Conservation (phyloP, 2,113 vertebrate species). For the Xiphophorus maculatus region DNA sequence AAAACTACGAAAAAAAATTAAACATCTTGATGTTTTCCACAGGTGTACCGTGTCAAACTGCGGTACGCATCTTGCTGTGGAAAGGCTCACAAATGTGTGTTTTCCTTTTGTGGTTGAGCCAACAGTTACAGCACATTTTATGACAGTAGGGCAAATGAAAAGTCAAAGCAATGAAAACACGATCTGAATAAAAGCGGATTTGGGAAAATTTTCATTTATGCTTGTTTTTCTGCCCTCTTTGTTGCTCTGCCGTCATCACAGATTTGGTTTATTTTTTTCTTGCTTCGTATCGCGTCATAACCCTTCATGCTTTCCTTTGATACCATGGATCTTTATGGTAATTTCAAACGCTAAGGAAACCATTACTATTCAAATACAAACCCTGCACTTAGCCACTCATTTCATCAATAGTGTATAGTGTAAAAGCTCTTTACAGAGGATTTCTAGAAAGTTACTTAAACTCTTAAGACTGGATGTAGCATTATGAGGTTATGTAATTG, state of each 20-base stretch:
- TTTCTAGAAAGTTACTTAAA: background rate
- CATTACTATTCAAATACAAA: background rate
- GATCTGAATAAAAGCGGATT: conserved; percentile 42
- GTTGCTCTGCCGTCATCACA: conserved; percentile 1
- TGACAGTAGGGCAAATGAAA: conserved; percentile 39
- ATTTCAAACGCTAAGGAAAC: background rate
- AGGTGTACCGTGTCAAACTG: conserved; percentile 49
- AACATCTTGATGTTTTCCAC: conserved; percentile 41
- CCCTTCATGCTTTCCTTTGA: background rate
- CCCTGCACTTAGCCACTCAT: background rate
- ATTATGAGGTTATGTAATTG: background rate
- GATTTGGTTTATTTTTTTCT: background rate
- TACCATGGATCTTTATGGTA: background rate
- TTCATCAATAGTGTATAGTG: background rate
- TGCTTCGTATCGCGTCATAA: background rate
- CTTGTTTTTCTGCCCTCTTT: conserved; percentile 22
- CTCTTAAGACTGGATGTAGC: background rate
- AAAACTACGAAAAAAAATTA: conserved; percentile 41
- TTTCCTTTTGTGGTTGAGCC: background rate
- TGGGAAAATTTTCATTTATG: conserved; percentile 3
- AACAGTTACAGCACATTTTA: conserved; percentile 22
- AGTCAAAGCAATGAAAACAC: conserved; percentile 24
- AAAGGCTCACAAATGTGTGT: conserved; percentile 8
- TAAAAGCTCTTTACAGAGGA: background rate
- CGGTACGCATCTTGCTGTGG: conserved; percentile 21